Percentiles rank a stretch among this genome's conserved stretches.
Evolutionary conservation across 2,797 vertebrate genomes (phyloP).

Genomic region (Heliangelus exortis): DNA sequence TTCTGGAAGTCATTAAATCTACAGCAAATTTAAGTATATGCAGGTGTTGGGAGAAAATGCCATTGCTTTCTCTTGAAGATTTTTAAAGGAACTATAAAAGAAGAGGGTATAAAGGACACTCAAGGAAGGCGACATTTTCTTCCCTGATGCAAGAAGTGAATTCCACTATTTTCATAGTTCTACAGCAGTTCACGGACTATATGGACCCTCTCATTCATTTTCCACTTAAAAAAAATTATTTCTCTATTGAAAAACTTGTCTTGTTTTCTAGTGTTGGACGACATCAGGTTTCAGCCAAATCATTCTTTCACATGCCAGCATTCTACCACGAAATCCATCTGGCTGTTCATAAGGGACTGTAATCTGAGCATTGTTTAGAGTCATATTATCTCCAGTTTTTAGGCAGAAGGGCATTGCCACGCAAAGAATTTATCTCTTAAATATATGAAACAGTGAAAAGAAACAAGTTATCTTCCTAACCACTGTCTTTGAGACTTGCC

Average conservation of each 20-base stretch:
- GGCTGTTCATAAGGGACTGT: neutral
- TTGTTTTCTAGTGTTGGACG: neutral
- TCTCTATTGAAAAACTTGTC: neutral
- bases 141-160: constrained; percentile 44
- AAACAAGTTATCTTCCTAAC: neutral
- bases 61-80: constrained; percentile 36
- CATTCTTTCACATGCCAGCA: neutral
- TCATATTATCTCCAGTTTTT: neutral
- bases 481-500: neutral
- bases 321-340: neutral
- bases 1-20: constrained; percentile 42
- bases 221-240: neutral
- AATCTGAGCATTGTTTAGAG: neutral
- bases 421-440: neutral
- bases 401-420: neutral
- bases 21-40: constrained; percentile 23
- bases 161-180: constrained; percentile 41
- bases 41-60: constrained; percentile 44
- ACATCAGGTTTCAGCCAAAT: neutral
- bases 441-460: neutral
- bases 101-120: constrained; percentile 17
- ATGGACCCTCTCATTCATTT: neutral
- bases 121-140: constrained; percentile 37
- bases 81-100: constrained; percentile 25
- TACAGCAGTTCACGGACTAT: constrained; percentile 8